These are phyloP conservation scores for Nemurella pictetii DNA, from an alignment of 2,888 invertebrate genomes.

Conservation along the genomic window DNA sequence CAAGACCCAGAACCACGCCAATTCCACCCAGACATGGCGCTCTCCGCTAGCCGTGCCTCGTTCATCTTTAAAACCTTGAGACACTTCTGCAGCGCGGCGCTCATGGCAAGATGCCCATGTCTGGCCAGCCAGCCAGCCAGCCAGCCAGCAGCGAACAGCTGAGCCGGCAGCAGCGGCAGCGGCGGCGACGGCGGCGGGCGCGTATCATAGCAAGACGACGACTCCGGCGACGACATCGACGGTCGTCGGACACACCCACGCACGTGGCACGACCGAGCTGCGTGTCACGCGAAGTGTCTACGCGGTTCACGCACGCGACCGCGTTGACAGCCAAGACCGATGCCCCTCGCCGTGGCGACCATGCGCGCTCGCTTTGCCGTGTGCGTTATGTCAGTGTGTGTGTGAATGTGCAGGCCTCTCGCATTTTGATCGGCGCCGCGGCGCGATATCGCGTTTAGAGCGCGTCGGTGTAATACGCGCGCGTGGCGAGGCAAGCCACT, in stretches of 20 bases:
- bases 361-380: background rate
- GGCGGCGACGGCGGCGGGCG: too few relatives aligned
- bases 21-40: background rate
- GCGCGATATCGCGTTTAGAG: background rate
- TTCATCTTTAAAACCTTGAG: background rate
- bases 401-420: too few relatives aligned
- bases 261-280: background rate
- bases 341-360: background rate
- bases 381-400: too few relatives aligned
- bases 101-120: background rate
- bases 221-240: background rate
- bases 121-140: background rate
- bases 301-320: background rate
- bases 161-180: too few relatives aligned
- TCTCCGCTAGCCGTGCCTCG: background rate
- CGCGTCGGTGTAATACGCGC: background rate
- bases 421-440: background rate
- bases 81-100: background rate
- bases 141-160: too few relatives aligned
- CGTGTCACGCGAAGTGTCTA: background rate
- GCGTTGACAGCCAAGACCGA: background rate
- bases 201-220: too few relatives aligned
- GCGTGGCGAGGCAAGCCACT: background rate
- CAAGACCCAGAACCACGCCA: background rate
- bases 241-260: background rate